phyloP scores from a whole-genome alignment of 2,113 vertebrate genomes.

The Onychorhynchus coronatus region DNA sequence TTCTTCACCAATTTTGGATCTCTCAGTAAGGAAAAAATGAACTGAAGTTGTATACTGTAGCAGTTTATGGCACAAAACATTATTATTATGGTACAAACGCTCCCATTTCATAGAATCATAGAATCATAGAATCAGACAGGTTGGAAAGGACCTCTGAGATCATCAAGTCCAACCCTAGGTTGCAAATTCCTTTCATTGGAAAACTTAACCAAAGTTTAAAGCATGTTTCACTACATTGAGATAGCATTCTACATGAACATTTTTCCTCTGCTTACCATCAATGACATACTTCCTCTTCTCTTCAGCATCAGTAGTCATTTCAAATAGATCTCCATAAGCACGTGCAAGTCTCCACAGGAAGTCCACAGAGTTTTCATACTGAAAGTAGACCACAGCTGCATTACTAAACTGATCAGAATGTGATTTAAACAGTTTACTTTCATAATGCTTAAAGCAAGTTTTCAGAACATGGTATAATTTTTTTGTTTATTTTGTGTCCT shows the following conservation, averaged over 20 bases:
- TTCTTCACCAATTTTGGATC: background rate
- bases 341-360: conserved; percentile 91
- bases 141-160: too few relatives aligned
- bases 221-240: background rate
- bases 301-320: conserved; percentile 75
- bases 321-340: conserved; percentile 87
- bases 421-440: background rate
- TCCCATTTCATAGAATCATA: too few relatives aligned
- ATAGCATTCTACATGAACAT: background rate
- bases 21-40: background rate
- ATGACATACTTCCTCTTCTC: conserved; percentile 86
- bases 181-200: background rate
- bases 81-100: background rate
- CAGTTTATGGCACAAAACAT: background rate
- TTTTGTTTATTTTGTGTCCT: background rate
- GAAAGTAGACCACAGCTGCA: background rate
- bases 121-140: too few relatives aligned
- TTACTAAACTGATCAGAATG: background rate
- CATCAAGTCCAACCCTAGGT: too few relatives aligned
- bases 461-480: background rate
- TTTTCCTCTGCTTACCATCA: conserved; percentile 75
- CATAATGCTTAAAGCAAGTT: background rate
- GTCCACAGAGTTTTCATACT: conserved; percentile 81
- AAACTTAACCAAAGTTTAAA: background rate
- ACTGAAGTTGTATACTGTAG: background rate